Percentiles rank a stretch among this genome's conserved stretches.
Evolutionary conservation across 2,113 vertebrate genomes (phyloP).

Genomic region (Apodemus speciosus): DNA sequence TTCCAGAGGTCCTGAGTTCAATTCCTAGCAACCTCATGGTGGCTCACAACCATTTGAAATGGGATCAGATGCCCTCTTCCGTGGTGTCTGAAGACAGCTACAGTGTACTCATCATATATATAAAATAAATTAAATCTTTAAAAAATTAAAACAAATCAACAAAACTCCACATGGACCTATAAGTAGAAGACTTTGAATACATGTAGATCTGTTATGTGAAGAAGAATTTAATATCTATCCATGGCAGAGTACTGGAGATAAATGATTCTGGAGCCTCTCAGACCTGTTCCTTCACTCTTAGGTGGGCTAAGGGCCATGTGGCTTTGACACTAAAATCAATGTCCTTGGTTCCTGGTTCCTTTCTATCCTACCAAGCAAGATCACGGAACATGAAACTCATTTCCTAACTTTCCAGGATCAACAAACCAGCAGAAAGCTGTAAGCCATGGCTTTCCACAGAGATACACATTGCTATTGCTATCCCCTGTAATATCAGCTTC

Average conservation of each 20-base stretch:
- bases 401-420: slow-evolving; percentile 53
- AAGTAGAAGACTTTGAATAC: not conserved
- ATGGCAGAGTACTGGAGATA: not conserved
- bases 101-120: too few relatives aligned
- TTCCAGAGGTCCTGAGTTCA: too few relatives aligned
- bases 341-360: not conserved
- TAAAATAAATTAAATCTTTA: too few relatives aligned
- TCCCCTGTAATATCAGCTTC: slow-evolving; percentile 27
- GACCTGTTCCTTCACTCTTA: slow-evolving; percentile 8
- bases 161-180: not conserved
- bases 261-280: not conserved
- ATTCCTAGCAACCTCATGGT: too few relatives aligned
- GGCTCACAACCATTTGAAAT: too few relatives aligned
- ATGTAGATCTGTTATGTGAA: not conserved
- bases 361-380: slow-evolving; percentile 52
- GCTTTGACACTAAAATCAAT: slow-evolving; percentile 49
- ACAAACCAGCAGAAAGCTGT: slow-evolving; percentile 45
- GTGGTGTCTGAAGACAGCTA: too few relatives aligned
- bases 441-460: slow-evolving; percentile 14
- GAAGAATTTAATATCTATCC: not conserved
- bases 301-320: not conserved
- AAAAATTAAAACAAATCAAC: not conserved
- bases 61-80: too few relatives aligned
- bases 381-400: slow-evolving; percentile 59
- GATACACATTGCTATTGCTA: slow-evolving; percentile 37